Conservation (phyloP, 1,140 invertebrate genomes). For the Cyrtorhinus lividipennis region DNA sequence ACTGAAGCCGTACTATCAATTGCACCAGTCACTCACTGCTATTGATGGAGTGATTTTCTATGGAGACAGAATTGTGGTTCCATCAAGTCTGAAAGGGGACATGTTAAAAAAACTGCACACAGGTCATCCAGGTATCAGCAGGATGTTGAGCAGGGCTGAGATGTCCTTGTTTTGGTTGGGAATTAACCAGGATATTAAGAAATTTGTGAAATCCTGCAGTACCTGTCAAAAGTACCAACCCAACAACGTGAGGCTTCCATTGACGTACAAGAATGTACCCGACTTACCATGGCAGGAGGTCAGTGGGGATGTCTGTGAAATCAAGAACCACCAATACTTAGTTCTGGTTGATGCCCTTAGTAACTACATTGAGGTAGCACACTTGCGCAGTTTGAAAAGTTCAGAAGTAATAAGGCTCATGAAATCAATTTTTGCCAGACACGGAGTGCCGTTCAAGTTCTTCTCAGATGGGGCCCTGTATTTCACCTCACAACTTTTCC, state of each 20-base stretch:
- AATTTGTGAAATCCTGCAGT: slow-evolving; percentile 23
- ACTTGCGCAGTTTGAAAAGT: slow-evolving; percentile 2
- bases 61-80: slow-evolving; percentile 19
- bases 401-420: neutral
- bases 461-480: slow-evolving; percentile 9
- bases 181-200: slow-evolving; percentile 27
- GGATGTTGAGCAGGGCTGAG: slow-evolving; percentile 27
- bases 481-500: slow-evolving; percentile 5
- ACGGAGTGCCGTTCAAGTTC: slow-evolving; percentile 8
- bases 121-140: slow-evolving; percentile 26
- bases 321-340: slow-evolving; percentile 1
- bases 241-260: slow-evolving; percentile 3
- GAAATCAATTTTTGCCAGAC: slow-evolving; percentile 11
- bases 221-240: no score
- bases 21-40: neutral
- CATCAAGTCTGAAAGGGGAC: slow-evolving; percentile 3
- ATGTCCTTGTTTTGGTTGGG: slow-evolving; percentile 25
- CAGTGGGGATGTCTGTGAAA: slow-evolving; percentile 6
- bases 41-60: slow-evolving; percentile 3
- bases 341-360: slow-evolving; percentile 14
- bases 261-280: slow-evolving; percentile 8
- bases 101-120: slow-evolving; percentile 21
- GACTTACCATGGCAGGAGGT: slow-evolving; percentile 11
- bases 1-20: slow-evolving; percentile 7
- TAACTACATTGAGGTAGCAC: slow-evolving; percentile 7